Conservation (phyloP, 2,888 invertebrate species). For the Himalopsyche japonica region DNA sequence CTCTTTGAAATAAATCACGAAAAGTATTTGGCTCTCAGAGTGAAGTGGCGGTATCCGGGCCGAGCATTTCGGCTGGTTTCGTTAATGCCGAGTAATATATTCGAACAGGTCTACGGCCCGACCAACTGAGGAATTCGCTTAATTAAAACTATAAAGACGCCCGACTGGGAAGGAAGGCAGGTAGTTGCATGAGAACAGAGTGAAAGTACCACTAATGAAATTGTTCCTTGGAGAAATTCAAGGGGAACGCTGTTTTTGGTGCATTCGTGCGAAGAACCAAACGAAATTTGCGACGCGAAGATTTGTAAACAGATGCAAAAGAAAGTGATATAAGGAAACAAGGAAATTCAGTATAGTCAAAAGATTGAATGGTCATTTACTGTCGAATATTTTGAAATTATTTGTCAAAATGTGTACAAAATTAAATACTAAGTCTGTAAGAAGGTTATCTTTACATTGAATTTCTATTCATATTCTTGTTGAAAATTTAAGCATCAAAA, state of each 20-base stretch:
- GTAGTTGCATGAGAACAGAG: not conserved
- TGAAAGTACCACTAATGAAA: conserved; percentile 36
- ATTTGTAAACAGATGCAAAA: not conserved
- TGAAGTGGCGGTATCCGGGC: not conserved
- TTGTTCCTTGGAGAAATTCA: conserved; percentile 37
- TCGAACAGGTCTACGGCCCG: conserved; percentile 1
- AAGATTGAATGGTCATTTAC: too few species aligned
- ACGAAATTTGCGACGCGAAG: not conserved
- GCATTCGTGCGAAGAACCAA: conserved; percentile 30
- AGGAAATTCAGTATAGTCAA: not conserved
- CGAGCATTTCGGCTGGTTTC: conserved; percentile 3
- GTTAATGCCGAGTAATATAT: conserved; percentile 26
- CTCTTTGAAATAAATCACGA: not conserved
- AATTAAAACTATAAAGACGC: conserved; percentile 41
- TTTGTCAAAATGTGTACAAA: too few species aligned
- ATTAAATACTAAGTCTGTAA: too few species aligned
- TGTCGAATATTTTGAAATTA: too few species aligned
- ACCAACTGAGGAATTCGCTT: conserved; percentile 33
- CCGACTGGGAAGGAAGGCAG: conserved; percentile 7
- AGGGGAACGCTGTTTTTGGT: conserved; percentile 23
- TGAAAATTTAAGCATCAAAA: too few species aligned
- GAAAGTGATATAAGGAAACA: not conserved
- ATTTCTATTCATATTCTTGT: too few species aligned
- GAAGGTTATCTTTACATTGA: too few species aligned
- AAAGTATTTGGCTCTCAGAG: not conserved